Base-by-base conservation (phyloP, 2,797 vertebrate genomes). In the Meriones psammophilus region DNA sequence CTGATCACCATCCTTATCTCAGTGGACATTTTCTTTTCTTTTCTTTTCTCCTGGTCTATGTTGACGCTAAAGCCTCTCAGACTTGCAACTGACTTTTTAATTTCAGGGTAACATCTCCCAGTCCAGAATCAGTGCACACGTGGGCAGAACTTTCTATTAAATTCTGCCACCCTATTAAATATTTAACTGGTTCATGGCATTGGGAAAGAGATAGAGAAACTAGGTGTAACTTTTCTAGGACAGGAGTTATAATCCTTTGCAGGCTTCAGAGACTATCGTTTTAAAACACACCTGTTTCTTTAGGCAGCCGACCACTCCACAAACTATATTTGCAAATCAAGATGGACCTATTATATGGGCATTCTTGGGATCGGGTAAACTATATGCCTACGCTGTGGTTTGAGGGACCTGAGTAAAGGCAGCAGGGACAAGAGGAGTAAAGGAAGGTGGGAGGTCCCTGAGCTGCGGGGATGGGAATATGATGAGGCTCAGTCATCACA, bases 51-150 rank as follows among this genome's bases (percentile, higher is more conserved):
- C 7, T 84, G 12, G 6, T 71, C n/a, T 66, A 87, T 90, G 91
- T 92, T 76, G 54, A 86, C 94, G 42, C 39, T 88, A 62, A 94
- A 95, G 85, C 6, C 26, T 83, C 64, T 73, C 33, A 66, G 80
- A 76, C 33, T 42, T 92, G 50, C 66, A 95, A 94, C 7, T 76
- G 66, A 88, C 73, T 94, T 93, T 92, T 36, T 91, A 28, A 88
- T 84, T 96, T 64, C 93, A 92, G 36, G 22, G 15, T 54, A 83
- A 20, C n/a, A 68, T 66, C 73, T 69, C 69, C 46, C 36, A n/a
- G 79, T 76, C 69, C 46, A 94, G 90, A 91, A 77, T 79, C 0
- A 93, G 39, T 60, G 83, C 26, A 60, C 17, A 54, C 76, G 22
- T 39, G 8, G 71, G 77, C 30, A 92, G 58, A 84, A 36, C 10